Base-by-base conservation (phyloP, 1,140 invertebrate genomes). In the Drosophila carrolli region DNA sequence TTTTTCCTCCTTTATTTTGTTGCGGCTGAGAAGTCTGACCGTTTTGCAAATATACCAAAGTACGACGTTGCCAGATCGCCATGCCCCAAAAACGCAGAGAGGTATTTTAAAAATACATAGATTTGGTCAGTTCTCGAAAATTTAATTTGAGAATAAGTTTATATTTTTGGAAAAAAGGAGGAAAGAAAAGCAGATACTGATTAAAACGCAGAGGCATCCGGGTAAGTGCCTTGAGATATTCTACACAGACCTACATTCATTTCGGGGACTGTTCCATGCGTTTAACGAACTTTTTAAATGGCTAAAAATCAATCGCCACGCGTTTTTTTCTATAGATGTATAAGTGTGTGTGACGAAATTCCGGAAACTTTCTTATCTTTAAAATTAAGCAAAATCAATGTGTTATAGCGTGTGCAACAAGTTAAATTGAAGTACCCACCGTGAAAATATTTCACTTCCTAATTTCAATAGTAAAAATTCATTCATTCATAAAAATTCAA, bases 131-230 rank as follows among this genome's bases (percentile, higher is more conserved):
- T 57, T 57, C 53, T 73, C 53, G 70, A 73, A 59, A 55, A 41
- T 32, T 48, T 68, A 23, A 44, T 73, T 61, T 73, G 55, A 72
- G 66, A 73, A 73, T 73, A 53, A 78, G 74, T 83, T 88, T 88
- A 82, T 86, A 88, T 84, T 86, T 88, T 77, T 56, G 47, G 66
- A 54, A 23, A 48, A 41, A 67, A 81, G 67, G 58, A 88, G 60
- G 59, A 81, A 73, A 56, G 51, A 23, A 72, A 70, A 71, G 37
- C 80, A 84, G 83, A 84, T 84, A 84, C 84, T 88, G 84, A 88
- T 72, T 11, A 80, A 71, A 78, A 84, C 77, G 51, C 83, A 88
- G 85, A 89, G 84, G 84, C 84, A 88, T 88, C 84, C 84, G 84
- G 84, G 84, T 88, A 81, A 88, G 84, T 89, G 56, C 29, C 37